These are phyloP conservation scores for Lomographa bimaculata DNA, from an alignment of 2,888 invertebrate species.

Conservation along the genomic window DNA sequence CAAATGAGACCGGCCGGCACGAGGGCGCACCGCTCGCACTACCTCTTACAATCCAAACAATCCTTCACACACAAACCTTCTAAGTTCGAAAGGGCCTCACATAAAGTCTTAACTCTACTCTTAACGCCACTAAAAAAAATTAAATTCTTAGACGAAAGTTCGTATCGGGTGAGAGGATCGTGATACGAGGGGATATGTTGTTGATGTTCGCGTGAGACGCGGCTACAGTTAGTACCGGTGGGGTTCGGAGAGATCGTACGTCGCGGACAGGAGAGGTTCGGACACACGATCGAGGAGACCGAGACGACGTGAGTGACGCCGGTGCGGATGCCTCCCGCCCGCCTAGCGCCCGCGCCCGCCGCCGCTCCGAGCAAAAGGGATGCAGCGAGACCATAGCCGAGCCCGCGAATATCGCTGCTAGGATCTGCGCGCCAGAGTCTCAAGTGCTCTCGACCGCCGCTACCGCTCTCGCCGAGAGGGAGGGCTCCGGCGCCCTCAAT, in stretches of 20 bases:
- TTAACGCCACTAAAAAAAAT: conserved; percentile 39
- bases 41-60: conserved; percentile 71
- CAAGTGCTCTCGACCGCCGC: conserved; percentile 68
- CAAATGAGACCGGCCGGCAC: conserved; percentile 64
- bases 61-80: conserved; percentile 58
- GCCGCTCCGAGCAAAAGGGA: conserved; percentile 73
- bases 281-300: conserved; percentile 77
- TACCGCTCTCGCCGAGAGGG: conserved; percentile 71
- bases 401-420: conserved; percentile 75
- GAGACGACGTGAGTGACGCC: conserved; percentile 79
- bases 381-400: conserved; percentile 65
- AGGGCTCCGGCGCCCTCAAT: conserved; percentile 58
- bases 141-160: conserved; percentile 34
- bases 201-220: conserved; percentile 57
- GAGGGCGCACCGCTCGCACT: conserved; percentile 46
- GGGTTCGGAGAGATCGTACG: conserved; percentile 74
- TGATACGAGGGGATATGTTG: conserved; percentile 46
- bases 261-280: conserved; percentile 77
- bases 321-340: conserved; percentile 67
- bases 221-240: conserved; percentile 68
- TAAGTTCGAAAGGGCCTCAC: conserved; percentile 51
- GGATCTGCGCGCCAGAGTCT: conserved; percentile 73
- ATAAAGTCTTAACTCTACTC: conserved; percentile 45
- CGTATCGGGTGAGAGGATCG: conserved; percentile 26
- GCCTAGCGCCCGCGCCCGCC: conserved; percentile 56